Evolutionary conservation across 1,140 invertebrate genomes (phyloP).

Genomic region (Lerema accius): DNA sequence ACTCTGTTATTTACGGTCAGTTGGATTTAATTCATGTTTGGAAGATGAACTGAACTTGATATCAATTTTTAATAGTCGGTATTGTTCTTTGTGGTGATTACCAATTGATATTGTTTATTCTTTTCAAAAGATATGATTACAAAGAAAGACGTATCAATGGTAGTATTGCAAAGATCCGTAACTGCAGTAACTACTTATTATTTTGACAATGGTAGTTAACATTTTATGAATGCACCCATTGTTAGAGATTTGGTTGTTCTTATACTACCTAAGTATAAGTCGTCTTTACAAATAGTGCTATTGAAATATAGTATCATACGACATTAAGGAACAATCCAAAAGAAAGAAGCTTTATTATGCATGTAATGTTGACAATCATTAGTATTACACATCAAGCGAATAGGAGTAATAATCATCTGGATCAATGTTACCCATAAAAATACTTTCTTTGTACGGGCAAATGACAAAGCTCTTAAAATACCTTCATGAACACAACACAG

Average conservation of each 20-base stretch:
- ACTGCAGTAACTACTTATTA: neutral
- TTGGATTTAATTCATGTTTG: slow-evolving; percentile 14
- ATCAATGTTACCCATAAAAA: no score
- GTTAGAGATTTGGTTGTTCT: neutral
- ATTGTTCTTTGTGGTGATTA: slow-evolving; percentile 21
- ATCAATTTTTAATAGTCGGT: slow-evolving; percentile 18
- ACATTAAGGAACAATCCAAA: no score
- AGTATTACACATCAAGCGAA: no score
- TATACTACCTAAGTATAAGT: no score
- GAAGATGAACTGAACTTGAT: slow-evolving; percentile 18
- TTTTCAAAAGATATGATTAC: slow-evolving; percentile 14
- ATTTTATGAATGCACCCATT: neutral
- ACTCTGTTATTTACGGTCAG: slow-evolving; percentile 13
- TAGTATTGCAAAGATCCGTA: neutral
- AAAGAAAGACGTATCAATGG: slow-evolving; percentile 15
- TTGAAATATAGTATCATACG: no score
- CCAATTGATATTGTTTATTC: slow-evolving; percentile 25
- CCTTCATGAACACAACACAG: no score
- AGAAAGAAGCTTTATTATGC: no score
- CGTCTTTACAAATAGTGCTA: no score
- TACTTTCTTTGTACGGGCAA: no score
- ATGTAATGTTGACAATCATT: no score
- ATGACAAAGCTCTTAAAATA: no score
- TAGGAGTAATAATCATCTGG: no score
- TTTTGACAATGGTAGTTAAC: neutral